Evolutionary conservation across 1,140 invertebrate species (phyloP).

Genomic region (Caerostris darwini): DNA sequence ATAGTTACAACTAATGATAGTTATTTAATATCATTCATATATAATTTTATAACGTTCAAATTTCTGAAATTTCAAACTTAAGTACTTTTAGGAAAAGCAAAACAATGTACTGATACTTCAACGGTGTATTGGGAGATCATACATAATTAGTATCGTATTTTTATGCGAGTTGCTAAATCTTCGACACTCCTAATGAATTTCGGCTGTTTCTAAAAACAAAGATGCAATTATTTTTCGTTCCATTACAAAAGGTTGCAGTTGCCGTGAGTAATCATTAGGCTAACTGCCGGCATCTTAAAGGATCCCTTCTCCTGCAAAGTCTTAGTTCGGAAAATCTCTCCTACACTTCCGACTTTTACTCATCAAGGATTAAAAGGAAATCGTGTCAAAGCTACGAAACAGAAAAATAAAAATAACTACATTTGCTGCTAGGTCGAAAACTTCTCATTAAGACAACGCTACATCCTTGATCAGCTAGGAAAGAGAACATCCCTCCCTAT

Average conservation of each 20-base stretch:
- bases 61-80: no score
- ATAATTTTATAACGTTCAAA: no score
- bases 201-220: neutral
- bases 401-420: conserved; percentile 19
- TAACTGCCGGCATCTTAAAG: conserved; percentile 38
- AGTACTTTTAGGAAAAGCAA: no score
- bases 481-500: conserved; percentile 31
- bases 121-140: no score
- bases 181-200: no score
- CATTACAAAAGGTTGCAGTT: neutral
- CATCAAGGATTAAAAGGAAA: conserved; percentile 33
- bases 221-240: neutral
- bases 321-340: conserved; percentile 6
- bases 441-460: conserved; percentile 20
- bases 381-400: neutral
- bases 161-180: no score
- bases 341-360: conserved; percentile 42
- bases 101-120: no score
- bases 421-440: conserved; percentile 2
- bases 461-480: neutral
- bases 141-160: no score
- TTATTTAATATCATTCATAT: no score
- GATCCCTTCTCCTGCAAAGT: neutral
- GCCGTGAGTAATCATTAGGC: conserved; percentile 20
- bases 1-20: no score